These are phyloP conservation scores for Poecilia latipinna DNA, from an alignment of 2,113 vertebrate species.

Conservation along the genomic window DNA sequence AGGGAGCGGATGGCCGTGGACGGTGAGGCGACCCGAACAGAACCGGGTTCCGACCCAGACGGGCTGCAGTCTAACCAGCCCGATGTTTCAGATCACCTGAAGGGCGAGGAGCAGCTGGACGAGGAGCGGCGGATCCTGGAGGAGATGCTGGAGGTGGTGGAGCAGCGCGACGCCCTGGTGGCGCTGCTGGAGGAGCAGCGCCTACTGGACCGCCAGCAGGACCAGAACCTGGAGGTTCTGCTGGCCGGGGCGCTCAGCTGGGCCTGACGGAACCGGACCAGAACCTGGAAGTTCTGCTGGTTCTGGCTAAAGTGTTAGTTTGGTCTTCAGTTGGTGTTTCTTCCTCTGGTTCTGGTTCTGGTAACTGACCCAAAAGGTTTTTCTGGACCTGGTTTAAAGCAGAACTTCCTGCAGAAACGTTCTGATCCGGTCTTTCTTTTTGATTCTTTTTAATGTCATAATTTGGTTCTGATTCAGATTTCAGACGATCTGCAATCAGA, in stretches of 20 bases:
- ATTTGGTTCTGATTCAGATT: not conserved
- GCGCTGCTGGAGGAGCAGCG: conserved; percentile 92
- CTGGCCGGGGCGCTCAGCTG: conserved; percentile 77
- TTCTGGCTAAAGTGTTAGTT: not conserved
- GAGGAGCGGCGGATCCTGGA: conserved; percentile 93
- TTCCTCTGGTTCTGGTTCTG: not conserved
- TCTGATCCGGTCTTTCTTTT: no score
- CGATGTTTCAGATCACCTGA: conserved; percentile 86
- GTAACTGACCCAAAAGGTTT: no score
- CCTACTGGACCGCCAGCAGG: conserved; percentile 87
- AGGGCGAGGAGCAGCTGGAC: conserved; percentile 86
- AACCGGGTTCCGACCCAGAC: not conserved
- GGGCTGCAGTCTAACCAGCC: not conserved
- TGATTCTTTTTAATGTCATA: no score
- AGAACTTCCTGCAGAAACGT: not conserved
- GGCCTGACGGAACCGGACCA: conserved; percentile 8
- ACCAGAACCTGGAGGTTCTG: conserved; percentile 90
- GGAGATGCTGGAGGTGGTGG: conserved; percentile 96
- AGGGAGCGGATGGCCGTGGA: conserved; percentile 95
- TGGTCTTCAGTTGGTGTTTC: no score
- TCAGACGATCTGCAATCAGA: no score
- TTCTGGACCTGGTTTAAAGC: not conserved
- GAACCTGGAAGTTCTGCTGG: not conserved
- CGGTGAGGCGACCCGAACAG: conserved; percentile 71
- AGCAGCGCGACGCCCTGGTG: conserved; percentile 92